Conservation (phyloP, 1,140 invertebrate genomes). For the Procambarus virginalis region DNA sequence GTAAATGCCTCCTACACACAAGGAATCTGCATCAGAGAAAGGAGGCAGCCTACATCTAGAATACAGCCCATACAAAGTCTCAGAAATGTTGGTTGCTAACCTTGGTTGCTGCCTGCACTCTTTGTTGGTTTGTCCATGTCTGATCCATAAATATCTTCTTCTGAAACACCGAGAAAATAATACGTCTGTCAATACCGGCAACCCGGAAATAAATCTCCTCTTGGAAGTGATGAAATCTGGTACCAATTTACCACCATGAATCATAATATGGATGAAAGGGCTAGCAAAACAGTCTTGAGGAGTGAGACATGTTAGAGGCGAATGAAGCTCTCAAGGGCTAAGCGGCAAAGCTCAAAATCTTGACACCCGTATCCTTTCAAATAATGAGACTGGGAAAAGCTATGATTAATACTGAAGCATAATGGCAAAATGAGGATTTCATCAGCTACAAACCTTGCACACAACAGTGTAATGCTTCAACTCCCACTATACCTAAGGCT, state of each 20-base stretch:
- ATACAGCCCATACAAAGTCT: conserved; percentile 8
- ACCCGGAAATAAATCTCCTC: neutral
- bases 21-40: neutral
- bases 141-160: conserved; percentile 46
- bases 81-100: conserved; percentile 22
- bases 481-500: neutral
- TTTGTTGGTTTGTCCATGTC: conserved; percentile 43
- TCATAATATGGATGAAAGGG: neutral
- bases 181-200: conserved; percentile 20
- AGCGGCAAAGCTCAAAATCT: neutral
- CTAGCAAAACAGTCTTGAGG: neutral
- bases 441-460: neutral
- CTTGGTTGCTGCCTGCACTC: conserved; percentile 36
- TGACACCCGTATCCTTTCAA: neutral
- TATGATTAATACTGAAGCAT: neutral
- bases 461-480: neutral
- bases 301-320: neutral
- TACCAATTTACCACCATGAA: conserved; percentile 17
- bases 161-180: conserved; percentile 40
- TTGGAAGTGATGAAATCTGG: conserved; percentile 2
- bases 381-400: neutral
- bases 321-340: neutral
- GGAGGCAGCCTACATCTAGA: neutral
- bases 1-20: neutral
- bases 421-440: neutral